These are phyloP conservation scores for Drosophila macrothrix DNA, from an alignment of 2,888 invertebrate genomes.

Conservation along the genomic window DNA sequence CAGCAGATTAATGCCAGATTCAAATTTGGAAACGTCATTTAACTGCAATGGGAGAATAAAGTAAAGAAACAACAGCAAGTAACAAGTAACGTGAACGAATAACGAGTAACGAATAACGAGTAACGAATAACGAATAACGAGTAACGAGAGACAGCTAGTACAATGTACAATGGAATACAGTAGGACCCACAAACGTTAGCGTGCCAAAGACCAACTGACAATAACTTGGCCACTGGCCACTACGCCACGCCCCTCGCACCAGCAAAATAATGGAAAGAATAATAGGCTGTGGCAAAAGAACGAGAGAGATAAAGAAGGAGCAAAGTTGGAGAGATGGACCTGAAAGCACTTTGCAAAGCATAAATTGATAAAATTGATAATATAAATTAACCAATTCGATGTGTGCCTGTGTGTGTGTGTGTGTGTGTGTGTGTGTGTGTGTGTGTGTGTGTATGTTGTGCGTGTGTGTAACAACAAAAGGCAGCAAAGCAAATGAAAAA, in stretches of 20 bases:
- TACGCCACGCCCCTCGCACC: slow-evolving; percentile 11
- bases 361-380: slow-evolving; percentile 79
- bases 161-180: slow-evolving; percentile 35
- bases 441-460: background rate
- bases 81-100: background rate
- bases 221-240: slow-evolving; percentile 35
- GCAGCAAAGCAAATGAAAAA: slow-evolving; percentile 33
- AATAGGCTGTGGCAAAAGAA: background rate
- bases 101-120: background rate
- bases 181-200: slow-evolving; percentile 48
- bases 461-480: slow-evolving; percentile 43
- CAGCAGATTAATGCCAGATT: background rate
- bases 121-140: background rate
- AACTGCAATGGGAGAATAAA: background rate
- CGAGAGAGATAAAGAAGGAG: no score
- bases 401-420: slow-evolving; percentile 23
- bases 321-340: background rate
- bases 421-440: slow-evolving; percentile 18
- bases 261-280: background rate
- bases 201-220: slow-evolving; percentile 60
- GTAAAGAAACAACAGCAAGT: background rate
- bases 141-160: background rate
- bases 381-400: slow-evolving; percentile 78
- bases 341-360: slow-evolving; percentile 73
- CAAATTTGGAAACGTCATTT: background rate